Base-by-base conservation (phyloP, 2,888 invertebrate species). In the Xestia sexstrigata region DNA sequence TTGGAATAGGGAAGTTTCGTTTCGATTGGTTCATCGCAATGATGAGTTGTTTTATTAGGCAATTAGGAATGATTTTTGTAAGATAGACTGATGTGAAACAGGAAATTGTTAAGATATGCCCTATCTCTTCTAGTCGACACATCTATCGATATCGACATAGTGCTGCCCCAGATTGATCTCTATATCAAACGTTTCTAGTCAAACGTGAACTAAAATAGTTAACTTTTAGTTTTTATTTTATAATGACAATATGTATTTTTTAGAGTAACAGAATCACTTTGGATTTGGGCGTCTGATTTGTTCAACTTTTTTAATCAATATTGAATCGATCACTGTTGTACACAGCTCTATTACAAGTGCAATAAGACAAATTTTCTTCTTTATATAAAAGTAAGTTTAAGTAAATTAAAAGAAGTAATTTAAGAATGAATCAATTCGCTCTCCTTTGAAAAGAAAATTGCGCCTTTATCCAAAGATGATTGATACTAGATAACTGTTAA, bases 171-270 rank as follows among this genome's bases (percentile, higher is more conserved):
- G 85, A 88, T 89, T 94, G 96, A 96, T 96, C 96, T 96, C 96
- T 93, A 91, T 92, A 91, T 92, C 89, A 91, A 93, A 93, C 94
- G 93, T 95, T 94, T 94, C 96, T 96, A 96, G 96, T 96, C 96
- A 96, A 93, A 93, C 91, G 92, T 93, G 92, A 92, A 92, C 88
- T 92, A 81, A 80, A 85, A 92, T 94, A 93, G 92, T 90, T 90
- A 92, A 89, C 85, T 87, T 91, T 91, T 92, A 91, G 89, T 90
- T 92, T 89, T 90, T 92, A 89, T 89, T 89, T 89, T 90, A 87
- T 84, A 78, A 83, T 62, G 90, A 91, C 91, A 89, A 87, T 90
- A 91, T 91, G 88, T 91, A 91, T 90, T 87, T 88, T 89, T 90
- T 89, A 86, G 86, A 60, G 83, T 89, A 83, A 89, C 74, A 58